phyloP scores from a whole-genome alignment of 2,888 invertebrate genomes.

The Ctenicera cuprea region DNA sequence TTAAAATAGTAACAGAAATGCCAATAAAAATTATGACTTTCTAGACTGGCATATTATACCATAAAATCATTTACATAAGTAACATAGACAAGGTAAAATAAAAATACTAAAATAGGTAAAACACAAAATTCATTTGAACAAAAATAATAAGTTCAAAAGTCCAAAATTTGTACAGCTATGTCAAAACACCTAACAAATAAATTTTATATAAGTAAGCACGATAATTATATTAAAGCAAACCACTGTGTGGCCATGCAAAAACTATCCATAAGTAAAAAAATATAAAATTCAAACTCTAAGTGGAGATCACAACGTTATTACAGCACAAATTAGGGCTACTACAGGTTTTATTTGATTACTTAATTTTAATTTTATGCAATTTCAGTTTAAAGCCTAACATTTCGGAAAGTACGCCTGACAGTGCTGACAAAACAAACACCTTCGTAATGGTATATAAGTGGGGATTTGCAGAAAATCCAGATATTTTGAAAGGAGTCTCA shows the following conservation, averaged over 20 bases:
- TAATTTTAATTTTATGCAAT: conserved; percentile 96
- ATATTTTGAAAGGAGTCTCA: conserved; percentile 97
- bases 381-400: conserved; percentile 97
- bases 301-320: conserved; percentile 19
- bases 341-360: conserved; percentile 71
- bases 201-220: too few relatives aligned
- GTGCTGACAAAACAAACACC: conserved; percentile 94
- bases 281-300: conserved; percentile 9
- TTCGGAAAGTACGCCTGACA: conserved; percentile 97
- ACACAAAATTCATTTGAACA: too few relatives aligned
- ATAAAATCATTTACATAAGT: too few relatives aligned
- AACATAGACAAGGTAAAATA: too few relatives aligned
- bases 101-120: too few relatives aligned
- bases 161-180: too few relatives aligned
- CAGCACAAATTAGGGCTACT: conserved; percentile 1
- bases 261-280: conserved; percentile 11
- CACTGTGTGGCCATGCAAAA: neutral
- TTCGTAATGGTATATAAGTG: conserved; percentile 97
- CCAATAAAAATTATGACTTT: too few relatives aligned
- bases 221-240: neutral
- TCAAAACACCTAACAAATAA: too few relatives aligned
- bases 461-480: conserved; percentile 96
- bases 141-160: too few relatives aligned
- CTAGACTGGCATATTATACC: too few relatives aligned
- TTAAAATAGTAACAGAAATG: too few relatives aligned